Conservation (phyloP, 2,888 invertebrate species). For the Plusia festucae region DNA sequence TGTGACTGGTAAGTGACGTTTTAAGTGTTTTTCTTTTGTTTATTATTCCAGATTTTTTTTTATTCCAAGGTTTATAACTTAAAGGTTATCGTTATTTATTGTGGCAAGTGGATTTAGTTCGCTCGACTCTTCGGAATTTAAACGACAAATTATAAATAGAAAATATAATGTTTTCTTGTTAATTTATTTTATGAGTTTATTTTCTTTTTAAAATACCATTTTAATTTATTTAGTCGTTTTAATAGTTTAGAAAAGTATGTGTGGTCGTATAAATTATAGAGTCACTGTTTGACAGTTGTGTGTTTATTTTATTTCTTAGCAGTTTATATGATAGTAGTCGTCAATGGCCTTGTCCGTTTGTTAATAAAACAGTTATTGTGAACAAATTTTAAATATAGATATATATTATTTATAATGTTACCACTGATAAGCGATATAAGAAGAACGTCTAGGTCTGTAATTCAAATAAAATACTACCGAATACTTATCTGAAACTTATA, state of each 20-base stretch:
- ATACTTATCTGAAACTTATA: background rate
- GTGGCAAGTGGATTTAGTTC: conserved; percentile 48
- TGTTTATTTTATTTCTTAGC: background rate
- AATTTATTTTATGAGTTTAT: background rate
- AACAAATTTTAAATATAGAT: too few relatives aligned
- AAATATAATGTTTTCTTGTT: conserved; percentile 13
- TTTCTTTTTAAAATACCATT: background rate
- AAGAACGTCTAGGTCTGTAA: background rate
- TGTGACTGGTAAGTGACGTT: conserved; percentile 57
- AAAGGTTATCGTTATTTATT: conserved; percentile 45
- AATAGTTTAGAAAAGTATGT: background rate
- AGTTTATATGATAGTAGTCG: too few relatives aligned
- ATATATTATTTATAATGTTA: too few relatives aligned
- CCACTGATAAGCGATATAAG: too few relatives aligned
- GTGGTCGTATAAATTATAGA: background rate
- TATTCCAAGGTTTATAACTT: conserved; percentile 37
- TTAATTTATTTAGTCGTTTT: background rate
- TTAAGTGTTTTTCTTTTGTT: conserved; percentile 19
- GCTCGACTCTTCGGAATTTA: conserved; percentile 34
- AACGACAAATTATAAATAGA: conserved; percentile 37
- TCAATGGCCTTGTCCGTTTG: too few relatives aligned
- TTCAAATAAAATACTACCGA: background rate
- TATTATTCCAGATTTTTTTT: background rate
- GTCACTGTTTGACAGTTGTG: background rate
- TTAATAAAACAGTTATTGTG: too few relatives aligned